Percentiles rank a stretch among this genome's conserved stretches.
phyloP scores from a whole-genome alignment of 2,888 invertebrate species.

The Orthosia gothica region DNA sequence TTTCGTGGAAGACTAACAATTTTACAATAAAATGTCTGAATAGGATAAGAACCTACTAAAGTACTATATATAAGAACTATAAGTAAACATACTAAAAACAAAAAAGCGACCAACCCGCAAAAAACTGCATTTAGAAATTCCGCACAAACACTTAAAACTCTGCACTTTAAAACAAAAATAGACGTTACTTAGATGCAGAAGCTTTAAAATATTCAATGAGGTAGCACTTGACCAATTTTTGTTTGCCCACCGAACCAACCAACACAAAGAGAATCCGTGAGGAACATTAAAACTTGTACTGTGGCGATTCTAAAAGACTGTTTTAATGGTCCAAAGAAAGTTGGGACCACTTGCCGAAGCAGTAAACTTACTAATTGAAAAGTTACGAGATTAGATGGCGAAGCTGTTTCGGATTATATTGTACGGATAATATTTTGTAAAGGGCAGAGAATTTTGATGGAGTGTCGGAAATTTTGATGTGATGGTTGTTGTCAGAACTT shows the following conservation, averaged over 20 bases:
- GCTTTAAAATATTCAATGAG: conserved; percentile 50
- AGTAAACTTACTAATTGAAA: conserved; percentile 68
- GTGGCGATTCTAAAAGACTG: conserved; percentile 75
- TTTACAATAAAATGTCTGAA: neutral
- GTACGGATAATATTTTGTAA: conserved; percentile 38
- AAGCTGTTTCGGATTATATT: conserved; percentile 34
- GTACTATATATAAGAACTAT: too few relatives aligned
- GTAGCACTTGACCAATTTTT: conserved; percentile 67
- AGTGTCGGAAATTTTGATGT: conserved; percentile 21
- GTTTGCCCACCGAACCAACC: conserved; percentile 72
- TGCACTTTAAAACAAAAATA: conserved; percentile 40
- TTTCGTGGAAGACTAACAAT: neutral
- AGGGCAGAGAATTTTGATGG: conserved; percentile 28
- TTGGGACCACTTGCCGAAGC: conserved; percentile 66
- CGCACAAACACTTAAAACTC: conserved; percentile 20
- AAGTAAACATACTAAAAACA: neutral
- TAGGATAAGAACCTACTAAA: neutral
- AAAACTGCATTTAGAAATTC: conserved; percentile 2
- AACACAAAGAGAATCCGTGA: conserved; percentile 79
- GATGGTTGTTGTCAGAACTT: neutral
- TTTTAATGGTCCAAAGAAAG: conserved; percentile 74
- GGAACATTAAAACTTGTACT: conserved; percentile 87
- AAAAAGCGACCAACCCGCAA: neutral
- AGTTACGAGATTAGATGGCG: conserved; percentile 59
- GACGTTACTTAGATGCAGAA: conserved; percentile 31